These are phyloP conservation scores for Lasioglossum zephyrum DNA, from an alignment of 2,888 invertebrate genomes.

Conservation along the genomic window DNA sequence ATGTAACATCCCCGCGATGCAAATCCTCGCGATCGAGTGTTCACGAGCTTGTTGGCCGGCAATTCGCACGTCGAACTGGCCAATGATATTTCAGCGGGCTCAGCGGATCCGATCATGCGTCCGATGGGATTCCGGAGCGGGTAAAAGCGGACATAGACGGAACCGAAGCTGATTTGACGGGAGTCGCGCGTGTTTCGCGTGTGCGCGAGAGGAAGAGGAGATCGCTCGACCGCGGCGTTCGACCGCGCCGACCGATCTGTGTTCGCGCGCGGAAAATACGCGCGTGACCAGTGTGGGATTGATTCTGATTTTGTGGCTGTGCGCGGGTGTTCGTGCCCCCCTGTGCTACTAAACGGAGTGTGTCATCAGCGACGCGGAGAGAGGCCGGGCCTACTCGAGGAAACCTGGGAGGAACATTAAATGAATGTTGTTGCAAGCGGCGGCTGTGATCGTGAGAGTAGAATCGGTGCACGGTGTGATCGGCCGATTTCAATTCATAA, in stretches of 20 bases:
- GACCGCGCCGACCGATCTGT: constrained; percentile 2
- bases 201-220: background rate
- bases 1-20: constrained; percentile 17
- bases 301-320: constrained; percentile 1
- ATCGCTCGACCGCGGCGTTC: background rate
- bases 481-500: constrained; percentile 80
- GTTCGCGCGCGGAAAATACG: background rate
- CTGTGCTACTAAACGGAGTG: background rate
- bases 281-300: constrained; percentile 13
- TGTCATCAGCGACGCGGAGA: background rate
- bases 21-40: constrained; percentile 29
- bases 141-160: background rate
- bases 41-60: background rate
- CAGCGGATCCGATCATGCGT: constrained; percentile 16
- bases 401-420: constrained; percentile 60
- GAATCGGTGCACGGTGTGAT: constrained; percentile 73
- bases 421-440: constrained; percentile 77
- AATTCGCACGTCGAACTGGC: constrained; percentile 5
- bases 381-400: background rate
- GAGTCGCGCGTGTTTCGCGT: background rate
- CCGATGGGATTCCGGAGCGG: constrained; percentile 1
- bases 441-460: constrained; percentile 76
- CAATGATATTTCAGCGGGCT: constrained; percentile 7
- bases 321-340: background rate
- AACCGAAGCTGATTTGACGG: background rate